Evolutionary conservation across 2,113 vertebrate species (phyloP), one percentile per base, ranked within the genome.

Genomic region (Colaptes auratus): DNA sequence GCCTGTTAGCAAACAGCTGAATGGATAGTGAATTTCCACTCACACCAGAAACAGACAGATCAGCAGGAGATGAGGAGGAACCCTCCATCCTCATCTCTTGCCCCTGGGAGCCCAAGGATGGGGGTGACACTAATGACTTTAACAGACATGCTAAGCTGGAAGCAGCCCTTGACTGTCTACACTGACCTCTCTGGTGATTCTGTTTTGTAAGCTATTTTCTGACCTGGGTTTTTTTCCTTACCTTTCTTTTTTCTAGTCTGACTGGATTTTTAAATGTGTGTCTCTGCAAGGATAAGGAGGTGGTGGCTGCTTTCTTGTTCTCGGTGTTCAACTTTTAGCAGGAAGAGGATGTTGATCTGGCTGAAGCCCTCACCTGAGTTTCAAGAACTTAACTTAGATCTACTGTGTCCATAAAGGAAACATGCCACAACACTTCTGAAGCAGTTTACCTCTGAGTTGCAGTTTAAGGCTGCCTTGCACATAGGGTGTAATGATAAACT

Each of bases 51-150:
- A 92, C n/a, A 71, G 66, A 17, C 0, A 2, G 66, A 30, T 88
- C 92, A 78, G 85, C 88, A 95, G 86, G 92, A 90, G 81, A 80
- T 86, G 79, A 91, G 88, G 80, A 95, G 89, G 69, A 92, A 76
- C 82, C 8, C 79, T 90, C 46, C 78, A 84, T 93, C 78, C 86
- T 96, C 77, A 93, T 46, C 50, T 28, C 7, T 66, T 64, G 74
- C 81, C 63, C 72, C 23, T 75, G 81, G 79, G 90, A 92, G 36
- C 64, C 65, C 27, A 76, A 60, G 92, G 94, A 95, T 94, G 90
- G 85, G 85, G 77, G 73, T 93, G 86, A 85, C 67, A 70, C 39
- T 93, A 91, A 95, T 90, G 85, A 61, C 75, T 97, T 82, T 39
- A 95, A 64, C 88, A 95, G 90, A 89, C 96, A 85, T 53, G 74